Base-by-base conservation (phyloP, 2,888 invertebrate genomes). In the Latrodectus hesperus region DNA sequence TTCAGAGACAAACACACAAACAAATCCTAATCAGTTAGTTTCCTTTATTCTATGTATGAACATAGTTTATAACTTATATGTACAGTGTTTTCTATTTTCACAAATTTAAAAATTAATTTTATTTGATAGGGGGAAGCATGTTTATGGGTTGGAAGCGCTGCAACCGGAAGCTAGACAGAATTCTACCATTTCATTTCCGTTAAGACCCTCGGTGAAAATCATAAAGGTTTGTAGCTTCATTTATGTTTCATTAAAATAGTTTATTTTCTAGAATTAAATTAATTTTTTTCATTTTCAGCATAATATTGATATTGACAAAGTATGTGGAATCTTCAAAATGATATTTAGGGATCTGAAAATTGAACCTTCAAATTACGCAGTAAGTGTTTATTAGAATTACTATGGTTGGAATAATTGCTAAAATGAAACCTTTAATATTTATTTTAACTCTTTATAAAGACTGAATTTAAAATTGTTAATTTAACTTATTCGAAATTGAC, bases 311-410 rank as follows among this genome's bases (percentile, higher is more conserved):
- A 90, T 92, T 82, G 91, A 90, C 60, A 92, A 93, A 14, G 91
- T 94, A 89, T 91, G 91, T 84, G 93, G 93, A n/a, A 91, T 94
- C 51, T 92, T 94, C 84, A 91, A 91, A 74, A 93, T 93, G 90
- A 92, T 94, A 17, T 93, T 94, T 90, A 90, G 90, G 38, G 93
- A 94, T 51, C 91, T 94, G 71, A 92, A 92, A 67, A 91, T 94
- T 53, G 92, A 93, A 79, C 93, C 93, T 9, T 90, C 91, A 80
- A 91, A 93, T 55, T 93, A 93, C 90, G 92, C 93, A 91, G 93
- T 93, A 91, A 90, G 91, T 71, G 38, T 38, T 38, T 4, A 38
- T 38, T 38, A 38, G 4, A 38, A 38, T 38, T 6, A 3, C 6
- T 38, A 38, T 38, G 2, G 38, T 38, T 6, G 6, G 6, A 38